Evolutionary conservation across 2,113 vertebrate genomes (phyloP).

Genomic region (Anoura caudifer): DNA sequence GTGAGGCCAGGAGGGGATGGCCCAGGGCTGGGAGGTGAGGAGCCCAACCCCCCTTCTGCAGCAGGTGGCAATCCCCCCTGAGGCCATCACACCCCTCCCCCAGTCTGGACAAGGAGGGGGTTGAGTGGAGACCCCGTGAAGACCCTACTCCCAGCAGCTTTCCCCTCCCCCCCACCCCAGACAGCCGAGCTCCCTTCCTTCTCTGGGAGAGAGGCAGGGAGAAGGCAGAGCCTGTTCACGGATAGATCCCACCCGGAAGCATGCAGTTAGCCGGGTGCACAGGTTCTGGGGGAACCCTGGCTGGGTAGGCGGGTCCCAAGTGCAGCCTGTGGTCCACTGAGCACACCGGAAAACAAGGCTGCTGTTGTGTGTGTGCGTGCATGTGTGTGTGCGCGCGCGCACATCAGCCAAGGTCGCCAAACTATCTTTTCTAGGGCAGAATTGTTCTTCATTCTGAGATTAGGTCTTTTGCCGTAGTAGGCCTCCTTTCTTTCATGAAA

Average conservation of each 20-base stretch:
- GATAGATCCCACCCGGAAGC: background rate
- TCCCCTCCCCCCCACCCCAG: background rate
- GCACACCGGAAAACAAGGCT: background rate
- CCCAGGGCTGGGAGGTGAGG: background rate
- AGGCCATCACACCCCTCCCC: background rate
- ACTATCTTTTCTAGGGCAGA: background rate
- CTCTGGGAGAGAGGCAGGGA: background rate
- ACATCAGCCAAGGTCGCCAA: background rate
- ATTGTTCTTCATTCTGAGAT: background rate
- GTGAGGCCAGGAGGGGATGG: background rate
- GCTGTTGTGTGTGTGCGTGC: accelerated
- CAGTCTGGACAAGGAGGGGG: background rate
- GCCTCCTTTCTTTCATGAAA: background rate
- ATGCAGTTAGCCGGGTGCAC: accelerated
- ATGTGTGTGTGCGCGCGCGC: no score
- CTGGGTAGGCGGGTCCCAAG: background rate
- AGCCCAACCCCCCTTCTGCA: background rate
- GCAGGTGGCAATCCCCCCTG: background rate
- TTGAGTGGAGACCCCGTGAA: background rate
- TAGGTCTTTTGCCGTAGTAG: background rate
- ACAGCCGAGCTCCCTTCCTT: background rate
- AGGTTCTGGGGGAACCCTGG: background rate
- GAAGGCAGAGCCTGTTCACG: background rate
- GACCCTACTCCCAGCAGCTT: background rate
- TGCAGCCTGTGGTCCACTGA: background rate